Conservation (phyloP, 1,140 invertebrate species). For the Probaryconus sp. region DNA sequence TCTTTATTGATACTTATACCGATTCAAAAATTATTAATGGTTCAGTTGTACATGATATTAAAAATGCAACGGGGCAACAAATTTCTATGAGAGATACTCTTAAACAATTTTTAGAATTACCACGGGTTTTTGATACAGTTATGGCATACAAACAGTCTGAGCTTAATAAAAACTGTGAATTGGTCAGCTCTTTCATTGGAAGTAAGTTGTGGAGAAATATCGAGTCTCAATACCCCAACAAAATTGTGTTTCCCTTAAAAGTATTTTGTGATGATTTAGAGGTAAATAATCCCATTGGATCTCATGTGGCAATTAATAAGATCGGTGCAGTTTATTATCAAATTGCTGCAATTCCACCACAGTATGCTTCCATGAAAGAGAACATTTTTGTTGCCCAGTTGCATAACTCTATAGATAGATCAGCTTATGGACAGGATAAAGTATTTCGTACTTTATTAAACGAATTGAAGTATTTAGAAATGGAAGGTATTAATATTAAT, state of each 20-base stretch:
- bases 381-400: conserved; percentile 66
- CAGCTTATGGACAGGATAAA: conserved; percentile 17
- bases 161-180: conserved; percentile 14
- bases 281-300: conserved; percentile 64
- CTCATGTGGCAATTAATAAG: conserved; percentile 59
- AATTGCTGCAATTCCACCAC: conserved; percentile 61
- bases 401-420: conserved; percentile 23
- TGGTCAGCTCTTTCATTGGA: conserved; percentile 30
- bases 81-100: conserved; percentile 45
- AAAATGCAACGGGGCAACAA: conserved; percentile 43
- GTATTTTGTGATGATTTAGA: conserved; percentile 66
- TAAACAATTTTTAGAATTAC: conserved; percentile 59
- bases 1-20: conserved; percentile 18
- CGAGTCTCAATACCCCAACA: conserved; percentile 22
- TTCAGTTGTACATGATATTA: conserved; percentile 21
- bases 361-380: conserved; percentile 58
- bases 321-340: conserved; percentile 61
- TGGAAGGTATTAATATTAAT: conserved; percentile 32
- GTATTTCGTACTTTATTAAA: conserved; percentile 43
- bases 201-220: conserved; percentile 47
- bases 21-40: conserved; percentile 17
- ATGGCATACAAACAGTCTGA: conserved; percentile 36
- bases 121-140: conserved; percentile 49
- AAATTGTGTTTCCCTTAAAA: conserved; percentile 57
- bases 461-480: conserved; percentile 45